Evolutionary conservation across 1,140 invertebrate species (phyloP), one percentile per base, ranked within the genome.

Genomic region (Berghia stephanieae): DNA sequence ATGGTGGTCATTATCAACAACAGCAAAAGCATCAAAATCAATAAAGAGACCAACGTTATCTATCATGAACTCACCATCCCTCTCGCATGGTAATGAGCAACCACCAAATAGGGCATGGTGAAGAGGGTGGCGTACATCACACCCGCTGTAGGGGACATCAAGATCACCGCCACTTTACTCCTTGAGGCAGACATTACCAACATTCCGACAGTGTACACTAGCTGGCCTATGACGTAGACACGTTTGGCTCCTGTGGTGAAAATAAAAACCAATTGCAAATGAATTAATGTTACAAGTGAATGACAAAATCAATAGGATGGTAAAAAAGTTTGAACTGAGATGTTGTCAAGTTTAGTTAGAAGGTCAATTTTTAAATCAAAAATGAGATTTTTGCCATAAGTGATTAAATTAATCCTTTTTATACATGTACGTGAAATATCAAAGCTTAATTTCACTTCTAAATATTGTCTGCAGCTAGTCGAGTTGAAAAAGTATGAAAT

Each of bases 61-160:
- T n/a, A n/a, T 3, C 36, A 52, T 43, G 16, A 27, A 78, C 80
- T 93, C 91, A 98, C 96, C 90, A 93, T 93, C 80, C 94, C 93
- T 44, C 93, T 93, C 16, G 95, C 93, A 86, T 98, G 97, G 87
- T 98, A 98, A 86, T 97, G 94, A 1, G 97, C 96, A 13, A 98
- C 93, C 27, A 98, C 90, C 18, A 98, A 89, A 86, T 98, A 98
- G 1, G 97, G 97, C 95, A 98, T 97, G 2, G 96, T 99, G 88
- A 99, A 98, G 16, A 99, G 91, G 0, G 97, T 98, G 0, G 96
- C 96, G 88, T 98, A 99, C 96, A 98, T 97, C 38, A 99, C 93
- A 0, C 97, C 97, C 24, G 88, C 86, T 42, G 84, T 80, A 0
- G 86, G 83, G 24, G 87, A 89, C 10, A 88, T 67, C 0, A 90